Percentiles rank a stretch among this genome's conserved stretches.
phyloP scores from a whole-genome alignment of 2,888 invertebrate species.

The Mystacides longicornis region DNA sequence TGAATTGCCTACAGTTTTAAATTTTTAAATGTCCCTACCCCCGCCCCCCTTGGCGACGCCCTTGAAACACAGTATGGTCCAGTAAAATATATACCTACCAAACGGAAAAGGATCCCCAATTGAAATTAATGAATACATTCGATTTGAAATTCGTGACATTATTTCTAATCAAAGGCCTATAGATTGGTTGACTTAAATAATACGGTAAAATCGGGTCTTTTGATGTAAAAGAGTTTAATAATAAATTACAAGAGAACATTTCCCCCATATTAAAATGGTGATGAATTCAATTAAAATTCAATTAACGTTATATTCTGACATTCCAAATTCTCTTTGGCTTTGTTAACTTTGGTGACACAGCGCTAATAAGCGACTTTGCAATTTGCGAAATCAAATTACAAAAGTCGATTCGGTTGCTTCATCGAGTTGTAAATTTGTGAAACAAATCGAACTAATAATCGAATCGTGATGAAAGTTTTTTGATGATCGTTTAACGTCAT shows the following conservation, averaged over 20 bases:
- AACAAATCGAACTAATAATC: background rate
- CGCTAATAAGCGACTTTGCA: background rate
- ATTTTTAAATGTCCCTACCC: too few species aligned
- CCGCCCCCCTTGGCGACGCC: too few species aligned
- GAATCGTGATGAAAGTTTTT: too few species aligned
- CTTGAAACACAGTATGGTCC: too few species aligned
- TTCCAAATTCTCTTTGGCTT: background rate
- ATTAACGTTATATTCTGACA: background rate
- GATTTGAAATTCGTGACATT: background rate
- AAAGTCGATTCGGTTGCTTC: background rate
- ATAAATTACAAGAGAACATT: too few species aligned
- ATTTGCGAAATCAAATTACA: background rate
- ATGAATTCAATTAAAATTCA: background rate
- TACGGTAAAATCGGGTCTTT: background rate
- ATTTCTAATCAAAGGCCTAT: background rate
- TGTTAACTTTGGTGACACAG: background rate
- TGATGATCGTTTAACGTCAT: too few species aligned
- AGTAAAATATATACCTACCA: too few species aligned
- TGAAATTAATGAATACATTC: background rate
- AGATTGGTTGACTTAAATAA: too few species aligned
- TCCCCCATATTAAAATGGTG: background rate
- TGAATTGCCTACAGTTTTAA: too few species aligned
- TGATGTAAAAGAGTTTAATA: background rate
- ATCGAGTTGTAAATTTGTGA: background rate
- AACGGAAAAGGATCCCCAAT: too few species aligned